A percentile compares a stretch with the other conserved stretches of the same genome.
These are phyloP conservation scores for Netelia fuscicornis DNA, from an alignment of 2,888 invertebrate genomes.

Conservation along the genomic window DNA sequence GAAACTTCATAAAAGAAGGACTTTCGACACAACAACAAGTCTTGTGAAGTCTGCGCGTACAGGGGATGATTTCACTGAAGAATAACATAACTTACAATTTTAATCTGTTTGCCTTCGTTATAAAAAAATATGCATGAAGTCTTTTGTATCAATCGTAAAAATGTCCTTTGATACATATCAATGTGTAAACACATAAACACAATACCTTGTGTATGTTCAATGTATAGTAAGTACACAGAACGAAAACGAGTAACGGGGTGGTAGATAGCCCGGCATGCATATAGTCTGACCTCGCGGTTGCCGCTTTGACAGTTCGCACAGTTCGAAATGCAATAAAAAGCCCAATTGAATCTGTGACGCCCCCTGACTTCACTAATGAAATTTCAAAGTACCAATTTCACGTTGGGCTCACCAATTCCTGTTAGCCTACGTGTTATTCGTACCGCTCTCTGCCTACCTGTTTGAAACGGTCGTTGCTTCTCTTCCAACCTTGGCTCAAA, in stretches of 20 bases:
- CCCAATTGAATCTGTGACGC: slow-evolving; percentile 84
- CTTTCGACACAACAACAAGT: too few species aligned
- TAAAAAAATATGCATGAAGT: neutral
- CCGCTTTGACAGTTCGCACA: slow-evolving; percentile 83
- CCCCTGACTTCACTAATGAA: slow-evolving; percentile 84
- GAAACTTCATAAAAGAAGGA: too few species aligned
- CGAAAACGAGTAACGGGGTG: slow-evolving; percentile 20
- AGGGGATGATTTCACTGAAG: too few species aligned
- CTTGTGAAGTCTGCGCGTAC: too few species aligned
- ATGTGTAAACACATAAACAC: neutral
- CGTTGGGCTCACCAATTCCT: slow-evolving; percentile 77
- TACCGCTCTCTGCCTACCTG: slow-evolving; percentile 74
- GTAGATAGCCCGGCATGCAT: slow-evolving; percentile 51
- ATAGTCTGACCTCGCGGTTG: slow-evolving; percentile 75
- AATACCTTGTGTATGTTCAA: neutral
- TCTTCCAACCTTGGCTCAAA: slow-evolving; percentile 32
- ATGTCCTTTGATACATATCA: too few species aligned
- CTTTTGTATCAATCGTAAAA: too few species aligned
- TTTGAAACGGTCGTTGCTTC: slow-evolving; percentile 68
- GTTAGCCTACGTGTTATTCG: slow-evolving; percentile 67
- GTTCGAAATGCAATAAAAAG: slow-evolving; percentile 84
- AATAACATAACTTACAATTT: neutral
- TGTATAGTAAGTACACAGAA: neutral
- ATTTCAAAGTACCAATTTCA: slow-evolving; percentile 85
- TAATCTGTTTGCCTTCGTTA: neutral